Base-by-base conservation (phyloP, 2,888 invertebrate species). In the Hypsopygia costalis region DNA sequence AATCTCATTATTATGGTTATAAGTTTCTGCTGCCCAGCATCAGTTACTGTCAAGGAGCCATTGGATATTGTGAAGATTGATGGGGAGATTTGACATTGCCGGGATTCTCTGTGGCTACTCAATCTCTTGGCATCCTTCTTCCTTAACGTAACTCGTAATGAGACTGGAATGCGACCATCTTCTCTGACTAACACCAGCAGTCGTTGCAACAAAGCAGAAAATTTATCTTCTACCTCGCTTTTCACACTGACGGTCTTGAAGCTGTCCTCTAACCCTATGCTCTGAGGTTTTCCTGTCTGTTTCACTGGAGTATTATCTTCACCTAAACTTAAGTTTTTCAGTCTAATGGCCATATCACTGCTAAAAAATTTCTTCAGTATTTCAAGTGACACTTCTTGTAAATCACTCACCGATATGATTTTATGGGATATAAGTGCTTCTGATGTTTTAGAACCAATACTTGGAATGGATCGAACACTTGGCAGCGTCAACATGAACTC, bases 191-290 rank as follows among this genome's bases (percentile, higher is more conserved):
- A 87, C 41, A 93, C 90, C 48, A 95, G 86, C 41, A 95, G 76
- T 58, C 95, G 90, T 61, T 92, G 91, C 32, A 95, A 76, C 16
- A 96, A 74, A 51, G 92, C 91, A 45, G 90, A 85, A 53, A 95
- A 91, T 56, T 94, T 93, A 21, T 93, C 93, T 62, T 93, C 93
- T 1, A 95, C 93, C 65, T 95, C 95, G 42, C 91, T 92, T 55
- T 93, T 92, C 1, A 93, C 90, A 52, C 93, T 93, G 36, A 95
- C 92, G 42, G 92, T 91, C 58, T 91, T 92, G 70, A 94, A 95
- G 43, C 94, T 92, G 69, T 95, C 95, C 67, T 95, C 95, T 45
- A 95, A 77, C 11, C 95, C 94, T 60, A 95, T 94, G 47, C 93
- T 93, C 69, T 94, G 94, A 8, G 95, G 95, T 64, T 92, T 93